Base-by-base conservation (phyloP, 92 coral and sea anemone species). In the Chrysogorgia sp. region DNA sequence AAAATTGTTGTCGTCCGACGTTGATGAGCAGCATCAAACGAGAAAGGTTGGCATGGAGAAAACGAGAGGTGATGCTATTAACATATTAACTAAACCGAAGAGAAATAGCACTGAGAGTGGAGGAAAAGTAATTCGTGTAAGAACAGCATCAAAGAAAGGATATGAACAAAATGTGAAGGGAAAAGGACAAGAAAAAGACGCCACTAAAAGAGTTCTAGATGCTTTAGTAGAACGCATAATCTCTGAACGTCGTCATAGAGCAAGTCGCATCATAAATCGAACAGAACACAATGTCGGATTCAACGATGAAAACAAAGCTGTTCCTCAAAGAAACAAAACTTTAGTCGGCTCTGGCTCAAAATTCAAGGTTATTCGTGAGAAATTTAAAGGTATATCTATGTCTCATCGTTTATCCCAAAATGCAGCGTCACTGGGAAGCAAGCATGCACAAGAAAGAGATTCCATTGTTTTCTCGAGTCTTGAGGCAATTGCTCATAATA, bases 401-500 rank as follows among this genome's bases (percentile, higher is more conserved):
- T 8, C 20, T 71, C 30, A 26, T 21, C 1, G 21, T 7, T 45
- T 22, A 9, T 26, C 34, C 0, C 50, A 34, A 20, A 32, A 64
- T 22, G 24, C 21, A 0, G 33, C 32, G 17, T 30, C 21, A 0
- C 17, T 47, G 20, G 2, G 0, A 19, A 32, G 10, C 14, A 49
- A 19, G 28, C 45, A 0, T 15, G 29, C 1, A 2, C 24, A 45
- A 47, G n/a, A 23, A 19, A 72, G 33, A 24, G 79, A 72, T 37
- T 6, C 64, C 26, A 20, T 72, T 28, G 65, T 72, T n/a, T 72
- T 72, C 55, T 72, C 65, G 21, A 58, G 65, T 0, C 64, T 72
- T 7, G 79, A 72, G 35, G 64, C 52, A 15, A 56, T 72, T 31
- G 79, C 79, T 28, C 79, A 72, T 23, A 72, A 56, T 10, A 53